Conservation (phyloP, 1,140 invertebrate species). For the Orchestia grillus region DNA sequence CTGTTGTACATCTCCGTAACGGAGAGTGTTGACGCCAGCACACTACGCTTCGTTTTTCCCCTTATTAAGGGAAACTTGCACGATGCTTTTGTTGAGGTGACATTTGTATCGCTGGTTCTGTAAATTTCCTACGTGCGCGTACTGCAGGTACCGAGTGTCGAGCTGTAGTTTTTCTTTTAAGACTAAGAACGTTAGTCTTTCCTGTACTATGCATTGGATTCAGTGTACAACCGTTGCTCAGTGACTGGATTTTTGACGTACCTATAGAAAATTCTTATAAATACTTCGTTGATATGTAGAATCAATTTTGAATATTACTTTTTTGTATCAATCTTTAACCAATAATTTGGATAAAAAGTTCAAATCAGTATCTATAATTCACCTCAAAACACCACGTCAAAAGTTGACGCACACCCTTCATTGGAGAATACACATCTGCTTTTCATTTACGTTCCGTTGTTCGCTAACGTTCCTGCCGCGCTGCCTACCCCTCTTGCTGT, state of each 20-base stretch:
- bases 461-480: not conserved
- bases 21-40: too few species aligned
- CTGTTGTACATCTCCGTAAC: not conserved
- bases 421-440: not conserved
- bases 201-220: too few species aligned
- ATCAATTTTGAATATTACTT: too few species aligned
- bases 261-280: too few species aligned
- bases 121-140: not conserved
- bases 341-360: not conserved
- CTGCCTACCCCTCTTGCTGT: not conserved
- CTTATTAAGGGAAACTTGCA: not conserved
- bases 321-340: not conserved
- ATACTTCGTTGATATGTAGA: too few species aligned
- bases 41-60: not conserved
- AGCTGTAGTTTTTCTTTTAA: not conserved
- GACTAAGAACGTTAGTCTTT: too few species aligned
- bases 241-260: too few species aligned
- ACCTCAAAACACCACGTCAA: not conserved
- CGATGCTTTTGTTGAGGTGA: not conserved
- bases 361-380: not conserved
- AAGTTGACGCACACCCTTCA: not conserved
- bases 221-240: too few species aligned
- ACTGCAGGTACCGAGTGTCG: not conserved
- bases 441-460: not conserved
- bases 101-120: not conserved